A percentile compares a stretch with the other conserved stretches of the same genome.
phyloP scores from a whole-genome alignment of 2,113 vertebrate species.

The Smithornis capensis region DNA sequence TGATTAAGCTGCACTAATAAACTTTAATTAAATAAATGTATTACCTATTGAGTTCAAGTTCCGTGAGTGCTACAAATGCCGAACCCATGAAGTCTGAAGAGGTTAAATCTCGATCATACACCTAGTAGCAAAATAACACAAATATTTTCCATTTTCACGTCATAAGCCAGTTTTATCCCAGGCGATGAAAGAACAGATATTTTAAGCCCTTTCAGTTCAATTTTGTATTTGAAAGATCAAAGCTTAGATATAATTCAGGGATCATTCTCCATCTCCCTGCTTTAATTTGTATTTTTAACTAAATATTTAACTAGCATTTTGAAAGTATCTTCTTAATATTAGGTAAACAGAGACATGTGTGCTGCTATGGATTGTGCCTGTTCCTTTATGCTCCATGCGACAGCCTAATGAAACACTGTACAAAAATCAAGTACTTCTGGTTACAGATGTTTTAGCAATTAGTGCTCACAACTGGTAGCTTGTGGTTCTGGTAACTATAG shows the following conservation, averaged over 20 bases:
- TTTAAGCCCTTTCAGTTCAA: slow-evolving; percentile 20
- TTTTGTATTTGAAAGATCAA: slow-evolving; percentile 23
- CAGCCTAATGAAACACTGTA: slow-evolving; percentile 10
- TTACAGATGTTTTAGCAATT: slow-evolving; percentile 71
- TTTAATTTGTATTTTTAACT: slow-evolving; percentile 50
- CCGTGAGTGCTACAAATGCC: slow-evolving; percentile 71
- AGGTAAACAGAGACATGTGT: slow-evolving; percentile 55
- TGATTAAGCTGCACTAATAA: neutral
- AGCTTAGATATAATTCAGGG: slow-evolving; percentile 27
- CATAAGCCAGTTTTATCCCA: neutral
- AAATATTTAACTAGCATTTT: slow-evolving; percentile 64
- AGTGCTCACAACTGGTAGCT: slow-evolving; percentile 57
- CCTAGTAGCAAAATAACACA: slow-evolving; percentile 71
- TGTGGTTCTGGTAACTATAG: slow-evolving; percentile 52
- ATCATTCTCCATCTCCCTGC: slow-evolving; percentile 4
- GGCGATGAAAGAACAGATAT: neutral
- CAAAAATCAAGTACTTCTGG: slow-evolving; percentile 51
- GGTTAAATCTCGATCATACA: slow-evolving; percentile 92
- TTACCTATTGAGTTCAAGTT: slow-evolving; percentile 89
- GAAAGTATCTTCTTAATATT: slow-evolving; percentile 51
- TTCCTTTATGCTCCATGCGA: neutral
- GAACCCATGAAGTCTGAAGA: slow-evolving; percentile 95
- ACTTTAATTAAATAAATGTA: neutral
- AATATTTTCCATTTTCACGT: neutral
- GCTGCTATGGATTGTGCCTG: neutral